Evolutionary conservation across 2,113 vertebrate species (phyloP).

Genomic region (Bubo blakistoni): DNA sequence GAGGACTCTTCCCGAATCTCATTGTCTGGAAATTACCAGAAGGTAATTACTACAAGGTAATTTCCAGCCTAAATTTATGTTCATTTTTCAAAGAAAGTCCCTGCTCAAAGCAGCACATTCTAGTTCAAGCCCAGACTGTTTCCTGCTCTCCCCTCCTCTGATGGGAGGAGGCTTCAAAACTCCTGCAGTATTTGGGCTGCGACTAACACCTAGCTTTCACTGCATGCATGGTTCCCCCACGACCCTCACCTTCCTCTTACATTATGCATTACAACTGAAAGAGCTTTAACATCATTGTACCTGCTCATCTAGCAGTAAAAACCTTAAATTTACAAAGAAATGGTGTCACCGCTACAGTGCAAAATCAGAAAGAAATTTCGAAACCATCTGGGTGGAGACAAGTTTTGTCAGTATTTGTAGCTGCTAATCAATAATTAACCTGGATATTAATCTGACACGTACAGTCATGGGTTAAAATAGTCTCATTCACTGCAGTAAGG

Average conservation of each 20-base stretch:
- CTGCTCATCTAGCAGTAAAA: neutral
- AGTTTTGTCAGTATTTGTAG: neutral
- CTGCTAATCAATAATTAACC: neutral
- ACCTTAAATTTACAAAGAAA: neutral
- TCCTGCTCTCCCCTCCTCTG: neutral
- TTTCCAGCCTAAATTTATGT: slow-evolving; percentile 48
- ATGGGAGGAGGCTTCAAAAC: neutral
- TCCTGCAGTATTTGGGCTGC: neutral
- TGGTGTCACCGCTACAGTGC: no score
- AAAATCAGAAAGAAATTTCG: neutral
- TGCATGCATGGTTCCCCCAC: fast-evolving
- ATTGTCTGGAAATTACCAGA: slow-evolving; percentile 21
- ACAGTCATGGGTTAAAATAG: neutral
- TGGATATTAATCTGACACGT: neutral
- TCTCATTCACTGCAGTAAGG: neutral
- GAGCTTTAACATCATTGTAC: neutral
- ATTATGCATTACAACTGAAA: neutral
- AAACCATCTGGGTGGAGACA: neutral
- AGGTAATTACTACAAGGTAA: slow-evolving; percentile 23
- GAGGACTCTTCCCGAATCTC: neutral
- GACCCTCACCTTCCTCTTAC: neutral
- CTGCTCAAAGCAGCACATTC: slow-evolving; percentile 49
- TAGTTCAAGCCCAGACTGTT: slow-evolving; percentile 43
- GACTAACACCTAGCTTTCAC: neutral
- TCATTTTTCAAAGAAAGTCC: slow-evolving; percentile 50